Conservation (phyloP, 2,113 vertebrate genomes). For the Plestiodon gilberti region DNA sequence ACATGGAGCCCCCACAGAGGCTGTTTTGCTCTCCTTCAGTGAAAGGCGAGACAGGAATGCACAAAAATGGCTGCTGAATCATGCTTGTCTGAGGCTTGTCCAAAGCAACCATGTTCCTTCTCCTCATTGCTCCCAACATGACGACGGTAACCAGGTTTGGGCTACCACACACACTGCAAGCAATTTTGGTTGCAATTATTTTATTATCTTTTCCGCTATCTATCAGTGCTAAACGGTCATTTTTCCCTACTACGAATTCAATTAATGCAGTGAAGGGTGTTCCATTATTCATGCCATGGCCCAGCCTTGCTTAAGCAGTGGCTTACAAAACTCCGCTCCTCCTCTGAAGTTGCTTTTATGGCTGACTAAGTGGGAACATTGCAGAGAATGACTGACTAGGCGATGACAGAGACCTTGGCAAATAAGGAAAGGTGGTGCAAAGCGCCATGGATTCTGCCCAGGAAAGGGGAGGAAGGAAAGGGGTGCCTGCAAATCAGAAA, state of each 20-base stretch:
- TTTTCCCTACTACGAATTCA: constrained; percentile 72
- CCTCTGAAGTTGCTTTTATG: constrained; percentile 84
- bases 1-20: not conserved
- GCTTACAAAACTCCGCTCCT: constrained; percentile 68
- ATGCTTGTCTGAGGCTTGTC: constrained; percentile 22
- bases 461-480: too few relatives aligned
- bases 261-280: constrained; percentile 72
- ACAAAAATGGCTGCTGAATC: not conserved
- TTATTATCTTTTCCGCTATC: constrained; percentile 52
- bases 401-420: constrained; percentile 78
- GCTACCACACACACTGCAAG: not conserved
- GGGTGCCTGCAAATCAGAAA: constrained; percentile 73
- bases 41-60: not conserved
- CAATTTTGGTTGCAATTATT: not conserved
- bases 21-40: too few relatives aligned
- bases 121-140: constrained; percentile 10
- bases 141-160: not conserved
- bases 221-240: constrained; percentile 57
- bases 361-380: constrained; percentile 73
- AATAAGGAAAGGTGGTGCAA: constrained; percentile 70
- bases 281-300: constrained; percentile 72
- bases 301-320: constrained; percentile 61
- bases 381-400: constrained; percentile 79
- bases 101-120: too few relatives aligned
- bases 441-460: constrained; percentile 71